These are phyloP conservation scores for Egretta garzetta DNA, from an alignment of 2,113 vertebrate species.

Conservation along the genomic window DNA sequence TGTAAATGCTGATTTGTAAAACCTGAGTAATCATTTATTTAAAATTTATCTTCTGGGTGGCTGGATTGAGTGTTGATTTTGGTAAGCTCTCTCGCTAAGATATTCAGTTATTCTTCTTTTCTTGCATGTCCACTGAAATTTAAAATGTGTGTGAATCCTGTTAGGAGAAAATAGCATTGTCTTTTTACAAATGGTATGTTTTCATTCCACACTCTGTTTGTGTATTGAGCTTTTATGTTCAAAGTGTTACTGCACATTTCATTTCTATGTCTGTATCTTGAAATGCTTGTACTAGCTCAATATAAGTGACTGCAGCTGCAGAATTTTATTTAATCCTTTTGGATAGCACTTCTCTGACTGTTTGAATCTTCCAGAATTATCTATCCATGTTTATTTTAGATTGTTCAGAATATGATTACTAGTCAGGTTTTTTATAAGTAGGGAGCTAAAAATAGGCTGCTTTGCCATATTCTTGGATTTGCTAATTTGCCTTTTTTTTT, in stretches of 20 bases:
- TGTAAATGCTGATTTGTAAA: neutral
- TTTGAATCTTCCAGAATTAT: slow-evolving; percentile 21
- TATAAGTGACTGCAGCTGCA: slow-evolving; percentile 19
- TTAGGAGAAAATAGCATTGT: neutral
- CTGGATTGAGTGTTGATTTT: neutral
- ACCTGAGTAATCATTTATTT: slow-evolving; percentile 23
- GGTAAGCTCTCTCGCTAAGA: neutral
- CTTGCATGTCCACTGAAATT: neutral
- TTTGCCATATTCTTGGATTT: neutral
- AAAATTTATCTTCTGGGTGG: neutral
- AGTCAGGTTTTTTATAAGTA: neutral
- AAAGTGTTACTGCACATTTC: neutral
- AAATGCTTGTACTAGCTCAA: neutral
- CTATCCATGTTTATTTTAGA: slow-evolving; percentile 37
- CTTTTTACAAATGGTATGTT: neutral
- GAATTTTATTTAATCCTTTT: slow-evolving; percentile 16
- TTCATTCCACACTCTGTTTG: neutral
- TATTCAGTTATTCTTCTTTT: neutral
- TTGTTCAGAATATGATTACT: slow-evolving; percentile 7
- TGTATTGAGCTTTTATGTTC: neutral
- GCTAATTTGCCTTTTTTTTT: neutral
- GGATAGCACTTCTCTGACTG: neutral
- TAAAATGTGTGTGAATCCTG: neutral
- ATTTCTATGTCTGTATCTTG: slow-evolving; percentile 4
- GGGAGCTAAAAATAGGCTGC: neutral